These are phyloP conservation scores for Drosophila murphyi DNA, from an alignment of 1,140 invertebrate genomes.

Conservation along the genomic window DNA sequence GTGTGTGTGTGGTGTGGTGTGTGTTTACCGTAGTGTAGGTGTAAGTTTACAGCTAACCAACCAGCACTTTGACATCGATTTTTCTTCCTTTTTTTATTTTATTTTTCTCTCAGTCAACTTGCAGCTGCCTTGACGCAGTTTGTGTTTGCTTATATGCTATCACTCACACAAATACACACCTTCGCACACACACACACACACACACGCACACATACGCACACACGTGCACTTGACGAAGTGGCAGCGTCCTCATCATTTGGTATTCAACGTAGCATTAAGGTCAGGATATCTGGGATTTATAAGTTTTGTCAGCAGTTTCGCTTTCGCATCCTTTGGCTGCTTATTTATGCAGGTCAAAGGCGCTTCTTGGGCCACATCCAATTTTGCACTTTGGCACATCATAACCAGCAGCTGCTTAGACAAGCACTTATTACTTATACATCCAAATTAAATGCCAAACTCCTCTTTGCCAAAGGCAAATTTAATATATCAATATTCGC, in stretches of 20 bases:
- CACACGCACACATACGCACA: conserved; percentile 5
- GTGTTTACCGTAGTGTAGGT: conserved; percentile 16
- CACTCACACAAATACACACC: conserved; percentile 17
- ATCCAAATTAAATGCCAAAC: conserved; percentile 64
- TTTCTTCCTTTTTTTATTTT: conserved; percentile 38
- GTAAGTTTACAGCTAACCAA: conserved; percentile 60
- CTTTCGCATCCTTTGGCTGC: conserved; percentile 43
- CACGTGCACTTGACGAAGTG: conserved; percentile 14
- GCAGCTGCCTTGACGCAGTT: conserved; percentile 58
- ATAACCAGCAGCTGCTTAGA: conserved; percentile 46
- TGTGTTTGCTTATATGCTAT: conserved; percentile 69
- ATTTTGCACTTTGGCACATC: conserved; percentile 64
- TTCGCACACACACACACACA: conserved; percentile 9
- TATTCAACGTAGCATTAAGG: conserved; percentile 80
- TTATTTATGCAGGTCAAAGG: conserved; percentile 67
- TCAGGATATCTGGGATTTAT: conserved; percentile 83
- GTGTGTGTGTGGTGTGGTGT: not conserved
- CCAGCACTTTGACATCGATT: conserved; percentile 76
- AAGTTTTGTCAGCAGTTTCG: conserved; percentile 77
- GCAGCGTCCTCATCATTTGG: conserved; percentile 70
- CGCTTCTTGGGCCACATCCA: conserved; percentile 16
- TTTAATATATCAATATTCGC: conserved; percentile 28
- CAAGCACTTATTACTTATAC: conserved; percentile 43
- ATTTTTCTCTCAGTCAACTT: conserved; percentile 44
- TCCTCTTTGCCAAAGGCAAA: conserved; percentile 1